Evolutionary conservation across 2,113 vertebrate species (phyloP), one percentile per base, ranked within the genome.

Genomic region (Anas platyrhynchos): DNA sequence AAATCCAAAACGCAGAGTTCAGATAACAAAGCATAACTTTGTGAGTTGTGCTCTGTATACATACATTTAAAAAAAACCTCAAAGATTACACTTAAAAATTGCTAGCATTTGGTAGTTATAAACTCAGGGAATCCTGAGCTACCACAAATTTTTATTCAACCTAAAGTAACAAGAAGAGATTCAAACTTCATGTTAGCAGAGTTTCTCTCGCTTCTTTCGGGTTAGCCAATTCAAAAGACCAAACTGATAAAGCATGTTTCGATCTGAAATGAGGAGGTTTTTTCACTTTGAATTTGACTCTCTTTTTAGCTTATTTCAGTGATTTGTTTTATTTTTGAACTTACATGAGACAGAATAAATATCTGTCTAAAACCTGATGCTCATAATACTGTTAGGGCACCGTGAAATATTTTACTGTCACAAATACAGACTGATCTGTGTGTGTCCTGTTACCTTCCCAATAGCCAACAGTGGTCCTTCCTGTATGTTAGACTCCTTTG

Each of bases 11-110:
- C 36, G 25, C n/a, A 26, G 21, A 11, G 10, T 84, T 87, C 13
- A 48, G 22, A 16, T 50, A 65, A 48, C 0, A 0, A 91, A 52
- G n/a, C 3, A 32, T 34, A 69, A 88, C 6, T 76, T 54, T 2
- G 0, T 22, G 26, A 67, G 17, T 48, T 36, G 55, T 43, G 44
- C 8, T 72, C 18, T 58, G 14, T 10, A 25, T 63, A 9, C 4
- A 55, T 0, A 0, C 31, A 59, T 44, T 16, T 13, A 41, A 13
- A 90, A 86, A 36, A 20, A 27, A 68, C 41, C 43, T 76, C 21
- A n/a, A 13, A 18, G 7, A n/a, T 54, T 74, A 41, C 38, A 41
- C 38, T 41, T 41, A 78, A 58, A 71, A 69, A 46, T 23, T 59
- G 4, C 48, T 59, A 31, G 5, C 20, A 25, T 52, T 54, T 62